These are phyloP conservation scores for Cephus runcator DNA, from an alignment of 2,888 invertebrate genomes.

Conservation along the genomic window DNA sequence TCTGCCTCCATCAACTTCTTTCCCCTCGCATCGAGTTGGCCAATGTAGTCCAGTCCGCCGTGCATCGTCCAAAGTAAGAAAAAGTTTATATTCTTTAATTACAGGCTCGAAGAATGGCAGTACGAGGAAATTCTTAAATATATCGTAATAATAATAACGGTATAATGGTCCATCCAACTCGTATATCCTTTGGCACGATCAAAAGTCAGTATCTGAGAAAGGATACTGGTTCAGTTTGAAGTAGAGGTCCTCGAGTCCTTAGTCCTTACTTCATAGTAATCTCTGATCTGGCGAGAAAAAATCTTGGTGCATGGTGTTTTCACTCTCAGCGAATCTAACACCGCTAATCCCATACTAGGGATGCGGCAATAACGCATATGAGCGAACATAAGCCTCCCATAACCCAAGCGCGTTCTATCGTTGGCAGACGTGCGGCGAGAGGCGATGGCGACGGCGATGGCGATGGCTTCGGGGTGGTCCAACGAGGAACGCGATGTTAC, in stretches of 20 bases:
- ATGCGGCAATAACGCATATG: conserved; percentile 8
- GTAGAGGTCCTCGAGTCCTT: neutral
- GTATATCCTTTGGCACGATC: neutral
- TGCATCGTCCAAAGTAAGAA: neutral
- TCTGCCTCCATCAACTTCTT: neutral
- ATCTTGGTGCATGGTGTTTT: conserved; percentile 24
- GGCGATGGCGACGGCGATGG: conserved; percentile 14
- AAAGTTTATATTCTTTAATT: too few relatives aligned
- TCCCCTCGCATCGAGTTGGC: neutral
- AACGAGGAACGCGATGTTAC: conserved; percentile 49
- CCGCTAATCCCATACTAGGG: conserved; percentile 30
- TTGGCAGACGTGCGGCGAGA: conserved; percentile 1
- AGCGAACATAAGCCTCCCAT: conserved; percentile 11
- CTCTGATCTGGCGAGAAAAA: conserved; percentile 19
- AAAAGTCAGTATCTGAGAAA: neutral
- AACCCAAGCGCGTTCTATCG: conserved; percentile 5
- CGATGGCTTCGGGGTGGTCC: conserved; percentile 53
- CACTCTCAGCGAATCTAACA: conserved; percentile 35
- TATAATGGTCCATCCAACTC: neutral
- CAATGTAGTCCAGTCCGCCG: neutral
- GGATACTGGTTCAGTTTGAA: neutral
- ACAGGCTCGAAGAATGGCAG: too few relatives aligned
- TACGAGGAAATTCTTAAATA: too few relatives aligned
- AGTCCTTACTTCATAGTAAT: conserved; percentile 21
- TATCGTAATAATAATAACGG: neutral